Evolutionary conservation across 2,797 vertebrate genomes (phyloP).

Genomic region (Falco naumanni): DNA sequence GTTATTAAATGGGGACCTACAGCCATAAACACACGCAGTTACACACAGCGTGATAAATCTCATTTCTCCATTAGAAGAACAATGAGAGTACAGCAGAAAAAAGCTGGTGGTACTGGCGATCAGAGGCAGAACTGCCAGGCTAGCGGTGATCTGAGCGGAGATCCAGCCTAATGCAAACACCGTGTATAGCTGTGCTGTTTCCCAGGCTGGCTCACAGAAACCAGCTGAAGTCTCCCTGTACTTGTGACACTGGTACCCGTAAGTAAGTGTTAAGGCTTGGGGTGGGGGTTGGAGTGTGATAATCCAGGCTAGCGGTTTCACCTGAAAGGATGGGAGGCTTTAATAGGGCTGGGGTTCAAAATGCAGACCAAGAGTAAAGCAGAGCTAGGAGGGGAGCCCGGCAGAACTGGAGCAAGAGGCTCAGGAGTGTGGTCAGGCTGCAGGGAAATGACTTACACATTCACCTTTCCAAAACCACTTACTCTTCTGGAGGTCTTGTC

Average conservation of each 20-base stretch:
- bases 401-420: neutral
- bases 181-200: accelerated
- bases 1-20: neutral
- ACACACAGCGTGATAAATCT: neutral
- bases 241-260: neutral
- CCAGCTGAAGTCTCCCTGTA: neutral
- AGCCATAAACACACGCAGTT: neutral
- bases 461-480: neutral
- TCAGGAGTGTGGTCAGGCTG: neutral
- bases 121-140: neutral
- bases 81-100: neutral
- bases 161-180: neutral
- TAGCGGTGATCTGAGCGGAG: neutral
- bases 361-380: neutral
- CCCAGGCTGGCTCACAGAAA: neutral
- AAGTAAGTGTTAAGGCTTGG: neutral
- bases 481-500: neutral
- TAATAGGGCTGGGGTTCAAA: neutral
- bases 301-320: neutral
- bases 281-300: neutral
- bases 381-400: neutral
- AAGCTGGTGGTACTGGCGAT: neutral
- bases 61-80: neutral
- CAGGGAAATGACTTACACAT: neutral
- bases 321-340: neutral